Evolutionary conservation across 2,888 invertebrate genomes (phyloP), one percentile per base, ranked within the genome.

Genomic region (Dysmachus trigonus): DNA sequence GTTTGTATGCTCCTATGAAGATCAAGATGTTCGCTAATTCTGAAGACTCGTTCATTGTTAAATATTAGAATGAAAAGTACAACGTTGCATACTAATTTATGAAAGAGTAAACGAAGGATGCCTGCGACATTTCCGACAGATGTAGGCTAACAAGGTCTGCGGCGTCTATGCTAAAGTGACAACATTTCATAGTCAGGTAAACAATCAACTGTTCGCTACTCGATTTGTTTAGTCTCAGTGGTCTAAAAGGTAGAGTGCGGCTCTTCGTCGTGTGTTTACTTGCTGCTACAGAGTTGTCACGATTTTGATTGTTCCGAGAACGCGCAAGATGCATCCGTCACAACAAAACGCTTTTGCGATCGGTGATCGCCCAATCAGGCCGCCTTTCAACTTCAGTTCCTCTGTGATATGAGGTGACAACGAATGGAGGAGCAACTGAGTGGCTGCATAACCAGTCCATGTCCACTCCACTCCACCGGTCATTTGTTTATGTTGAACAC

Each of bases 341-440:
- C 62, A 27, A 22, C 62, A 62, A 22, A 62, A 62, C 62, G 27
- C 22, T 62, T 62, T 62, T 47, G 47, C 47, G 47, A 47, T 47
- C n/a, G 18, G 62, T 27, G 62, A 62, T 62, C 62, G n/a, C 31
- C 31, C 41, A 47, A 51, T 51, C 79, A 79, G 27, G 30, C 79
- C 79, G 51, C 51, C 41, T 79, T 79, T 79, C 27, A 79, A 47
- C 79, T 47, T 38, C 18, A 47, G 22, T 47, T 47, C 79, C 30
- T 27, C 79, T 22, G 51, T 79, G 51, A 79, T 79, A 79, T 79
- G 79, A 79, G 41, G 79, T 79, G 79, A 30, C 79, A 79, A 79
- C 38, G 79, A 79, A 79, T 79, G n/a, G 22, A 41, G 41, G 79
- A 79, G 31, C 51, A 79, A 30, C 41, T 47, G 79, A 79, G 47